Conservation (phyloP, 2,113 vertebrate genomes). For the Notothenia coriiceps region DNA sequence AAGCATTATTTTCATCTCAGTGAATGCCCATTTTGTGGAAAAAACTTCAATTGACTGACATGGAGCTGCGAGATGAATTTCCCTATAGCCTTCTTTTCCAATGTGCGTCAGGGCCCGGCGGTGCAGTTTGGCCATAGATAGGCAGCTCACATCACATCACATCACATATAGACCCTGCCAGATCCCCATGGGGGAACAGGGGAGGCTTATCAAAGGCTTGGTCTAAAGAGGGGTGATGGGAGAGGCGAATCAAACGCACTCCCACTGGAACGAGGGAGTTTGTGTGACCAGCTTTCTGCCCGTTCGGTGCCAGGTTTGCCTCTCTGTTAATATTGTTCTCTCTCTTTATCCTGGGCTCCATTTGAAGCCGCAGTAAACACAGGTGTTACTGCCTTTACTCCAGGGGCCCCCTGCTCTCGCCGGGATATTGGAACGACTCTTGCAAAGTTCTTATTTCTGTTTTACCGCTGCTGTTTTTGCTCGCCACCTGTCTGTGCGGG, state of each 20-base stretch:
- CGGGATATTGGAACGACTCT: slow-evolving; percentile 35
- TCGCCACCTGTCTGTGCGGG: slow-evolving; percentile 53
- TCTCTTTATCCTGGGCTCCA: slow-evolving; percentile 8
- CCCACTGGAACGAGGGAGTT: slow-evolving; percentile 15
- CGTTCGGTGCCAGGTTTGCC: slow-evolving; percentile 37
- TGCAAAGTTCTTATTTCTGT: slow-evolving; percentile 43
- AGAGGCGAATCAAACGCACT: slow-evolving; percentile 56
- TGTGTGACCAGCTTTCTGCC: slow-evolving; percentile 47
- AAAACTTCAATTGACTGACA: neutral
- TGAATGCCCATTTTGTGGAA: neutral
- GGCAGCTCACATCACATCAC: slow-evolving; percentile 32
- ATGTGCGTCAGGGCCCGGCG: neutral
- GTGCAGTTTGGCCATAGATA: neutral
- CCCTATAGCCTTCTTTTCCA: neutral
- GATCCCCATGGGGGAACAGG: slow-evolving; percentile 19
- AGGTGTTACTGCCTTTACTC: slow-evolving; percentile 53
- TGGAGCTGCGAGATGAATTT: neutral
- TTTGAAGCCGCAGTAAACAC: slow-evolving; percentile 64
- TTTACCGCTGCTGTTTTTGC: slow-evolving; percentile 35
- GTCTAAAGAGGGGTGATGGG: slow-evolving; percentile 21
- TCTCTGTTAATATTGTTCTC: slow-evolving; percentile 29
- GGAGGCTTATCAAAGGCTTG: slow-evolving; percentile 60
- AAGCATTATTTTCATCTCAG: neutral
- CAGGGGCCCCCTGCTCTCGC: slow-evolving; percentile 9
- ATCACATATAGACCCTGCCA: slow-evolving; percentile 15